Evolutionary conservation across 2,113 vertebrate genomes (phyloP), one percentile per base, ranked within the genome.

Genomic region (Percina caprodes): DNA sequence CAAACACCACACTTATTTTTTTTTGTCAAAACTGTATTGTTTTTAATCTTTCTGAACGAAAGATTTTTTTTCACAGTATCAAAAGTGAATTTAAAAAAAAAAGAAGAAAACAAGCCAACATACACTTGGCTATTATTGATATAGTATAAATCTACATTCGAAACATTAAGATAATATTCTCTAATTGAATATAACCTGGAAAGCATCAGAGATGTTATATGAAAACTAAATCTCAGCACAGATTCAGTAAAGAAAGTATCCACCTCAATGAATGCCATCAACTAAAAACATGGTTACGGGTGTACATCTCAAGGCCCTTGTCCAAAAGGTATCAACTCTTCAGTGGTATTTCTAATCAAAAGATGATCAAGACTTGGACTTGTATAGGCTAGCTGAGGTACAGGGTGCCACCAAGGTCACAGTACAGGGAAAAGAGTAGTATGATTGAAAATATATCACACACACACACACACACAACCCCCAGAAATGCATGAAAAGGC

Each of bases 21-120:
- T 92, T 95, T 94, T 96, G 92, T 95, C 94, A 96, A 97, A 97
- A 97, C 91, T 93, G 95, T 95, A 93, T 94, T 94, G 95, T 97
- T 96, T 90, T 95, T 95, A 95, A 97, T 97, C 96, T 97, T 97
- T 96, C 96, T 26, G 86, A 94, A 94, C 69, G 96, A 97, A 97
- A 97, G 96, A 97, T 97, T 94, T 74, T 97, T 97, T 97, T 42
- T 97, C 96, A 97, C 96, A 97, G 96, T 97, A 97, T 97, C 96
- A 97, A 98, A 97, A 97, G 95, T 95, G 96, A 96, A 95, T 94
- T 93, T 94, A 80, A 89, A 85, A 82, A 84, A 77, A 87, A 90
- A 88, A 88, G 85, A 94, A 42, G 10, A 42, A 42, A 92, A 91
- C 88, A 94, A 92, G 94, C 94, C 95, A 94, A 94, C 92, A 94